Evolutionary conservation across 2,797 vertebrate genomes (phyloP), one percentile per base, ranked within the genome.

Genomic region (Tympanoctomys barrerae): DNA sequence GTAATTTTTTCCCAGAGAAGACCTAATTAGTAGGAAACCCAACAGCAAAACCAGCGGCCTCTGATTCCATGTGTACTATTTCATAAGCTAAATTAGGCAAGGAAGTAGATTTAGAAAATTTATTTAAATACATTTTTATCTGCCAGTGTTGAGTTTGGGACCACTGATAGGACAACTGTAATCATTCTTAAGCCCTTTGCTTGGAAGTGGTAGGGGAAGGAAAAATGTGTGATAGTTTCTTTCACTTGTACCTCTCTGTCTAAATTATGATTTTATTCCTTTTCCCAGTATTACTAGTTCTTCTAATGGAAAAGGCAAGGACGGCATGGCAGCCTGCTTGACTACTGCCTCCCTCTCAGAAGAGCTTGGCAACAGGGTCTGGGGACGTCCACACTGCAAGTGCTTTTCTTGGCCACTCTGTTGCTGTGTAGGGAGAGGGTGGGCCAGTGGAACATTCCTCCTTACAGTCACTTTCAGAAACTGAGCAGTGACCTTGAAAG

Each of bases 11-110:
- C 93, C 61, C 79, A 90, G 49, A 75, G 21, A 49, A 92, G 87
- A 71, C 73, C 80, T 94, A 95, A 96, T 96, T 94, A 95, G 85
- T 57, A 57, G 59, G 75, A 91, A 91, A 92, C 31, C 64, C 59
- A 5, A 5, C 42, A 81, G 79, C 57, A 90, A 84, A 96, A 94
- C 77, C 83, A 59, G 42, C 86, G 73, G 28, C 59, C 78, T 96
- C 80, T 86, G 42, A 87, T 84, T 92, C 80, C 89, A 85, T 91
- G 81, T 86, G 87, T 91, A 83, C 31, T 94, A 83, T 83, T 95
- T 87, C 78, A 5, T 73, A 92, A 95, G 66, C 86, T 59, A 71
- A 93, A 88, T 82, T 70, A 81, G 71, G 9, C 80, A 95, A 79
- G 31, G 81, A 88, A 79, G 61, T 86, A n/a, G 62, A 59, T 77